Conservation (phyloP, 2,113 vertebrate genomes). For the Hippoglossus stenolepis region DNA sequence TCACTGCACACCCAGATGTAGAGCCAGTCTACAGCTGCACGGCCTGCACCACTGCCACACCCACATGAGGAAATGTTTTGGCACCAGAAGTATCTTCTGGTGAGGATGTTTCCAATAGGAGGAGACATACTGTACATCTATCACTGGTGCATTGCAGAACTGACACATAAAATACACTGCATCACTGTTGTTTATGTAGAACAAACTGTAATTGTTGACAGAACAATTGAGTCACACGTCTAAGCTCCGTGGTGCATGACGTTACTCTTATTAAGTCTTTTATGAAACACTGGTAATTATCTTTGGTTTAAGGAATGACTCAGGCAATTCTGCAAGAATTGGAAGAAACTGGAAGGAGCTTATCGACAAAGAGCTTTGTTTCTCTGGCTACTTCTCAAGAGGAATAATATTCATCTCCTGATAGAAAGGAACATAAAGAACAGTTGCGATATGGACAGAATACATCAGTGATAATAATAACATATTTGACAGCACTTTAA, state of each 20-base stretch:
- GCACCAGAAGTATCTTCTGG: conserved; percentile 18
- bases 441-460: background rate
- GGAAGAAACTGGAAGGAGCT: background rate
- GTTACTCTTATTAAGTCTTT: conserved; percentile 2
- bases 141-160: background rate
- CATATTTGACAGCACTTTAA: too few species aligned
- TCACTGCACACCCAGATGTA: conserved; percentile 1
- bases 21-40: background rate
- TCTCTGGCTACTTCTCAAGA: background rate
- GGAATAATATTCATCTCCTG: background rate
- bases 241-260: background rate
- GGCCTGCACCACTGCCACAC: conserved; percentile 37
- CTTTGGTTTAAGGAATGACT: conserved; percentile 14
- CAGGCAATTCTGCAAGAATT: background rate
- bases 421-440: background rate
- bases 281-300: background rate
- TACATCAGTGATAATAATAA: background rate
- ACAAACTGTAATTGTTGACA: background rate
- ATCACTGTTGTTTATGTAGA: too few species aligned
- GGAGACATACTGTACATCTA: background rate
- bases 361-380: conserved; percentile 18
- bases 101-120: background rate
- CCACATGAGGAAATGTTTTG: conserved; percentile 56
- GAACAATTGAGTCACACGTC: conserved; percentile 7
- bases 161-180: background rate